A percentile compares a stretch with the other conserved stretches of the same genome.
Evolutionary conservation across 1,140 invertebrate genomes (phyloP).

Genomic region (Onthophagus taurus): DNA sequence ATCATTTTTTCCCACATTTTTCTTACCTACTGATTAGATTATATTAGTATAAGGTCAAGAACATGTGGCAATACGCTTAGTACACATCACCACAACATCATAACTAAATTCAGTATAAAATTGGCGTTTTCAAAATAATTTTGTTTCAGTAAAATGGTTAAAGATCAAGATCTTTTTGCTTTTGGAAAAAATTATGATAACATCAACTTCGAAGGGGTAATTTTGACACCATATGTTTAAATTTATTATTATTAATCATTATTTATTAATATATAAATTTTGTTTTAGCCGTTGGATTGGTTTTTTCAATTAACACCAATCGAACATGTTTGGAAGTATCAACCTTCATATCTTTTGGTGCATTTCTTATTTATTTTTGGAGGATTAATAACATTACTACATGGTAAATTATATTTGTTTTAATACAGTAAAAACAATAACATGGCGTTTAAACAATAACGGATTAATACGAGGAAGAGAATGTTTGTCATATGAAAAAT

Average conservation of each 20-base stretch:
- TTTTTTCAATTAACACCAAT: conserved; percentile 42
- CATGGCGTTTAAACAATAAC: too few relatives aligned
- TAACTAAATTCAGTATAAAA: too few relatives aligned
- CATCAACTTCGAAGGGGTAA: conserved; percentile 5
- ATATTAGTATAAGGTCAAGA: too few relatives aligned
- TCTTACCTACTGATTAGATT: too few relatives aligned
- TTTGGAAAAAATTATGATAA: conserved; percentile 1
- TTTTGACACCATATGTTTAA: conserved; percentile 5
- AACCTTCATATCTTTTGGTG: conserved; percentile 51
- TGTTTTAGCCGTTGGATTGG: conserved; percentile 46
- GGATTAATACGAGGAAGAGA: too few relatives aligned
- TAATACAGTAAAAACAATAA: too few relatives aligned
- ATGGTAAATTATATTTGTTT: conserved; percentile 48
- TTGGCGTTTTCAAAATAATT: too few relatives aligned
- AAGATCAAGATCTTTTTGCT: conserved; percentile 5
- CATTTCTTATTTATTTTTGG: conserved; percentile 44
- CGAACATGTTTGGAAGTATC: conserved; percentile 42
- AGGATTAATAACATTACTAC: conserved; percentile 45
- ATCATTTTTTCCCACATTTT: too few relatives aligned
- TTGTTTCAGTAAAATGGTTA: too few relatives aligned
- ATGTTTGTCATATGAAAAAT: too few relatives aligned
- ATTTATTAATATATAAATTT: conserved; percentile 2
- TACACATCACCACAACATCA: too few relatives aligned
- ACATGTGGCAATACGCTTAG: too few relatives aligned
- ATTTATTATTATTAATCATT: not conserved